Base-by-base conservation (phyloP, 1,140 invertebrate genomes). In the Ericerus pela region DNA sequence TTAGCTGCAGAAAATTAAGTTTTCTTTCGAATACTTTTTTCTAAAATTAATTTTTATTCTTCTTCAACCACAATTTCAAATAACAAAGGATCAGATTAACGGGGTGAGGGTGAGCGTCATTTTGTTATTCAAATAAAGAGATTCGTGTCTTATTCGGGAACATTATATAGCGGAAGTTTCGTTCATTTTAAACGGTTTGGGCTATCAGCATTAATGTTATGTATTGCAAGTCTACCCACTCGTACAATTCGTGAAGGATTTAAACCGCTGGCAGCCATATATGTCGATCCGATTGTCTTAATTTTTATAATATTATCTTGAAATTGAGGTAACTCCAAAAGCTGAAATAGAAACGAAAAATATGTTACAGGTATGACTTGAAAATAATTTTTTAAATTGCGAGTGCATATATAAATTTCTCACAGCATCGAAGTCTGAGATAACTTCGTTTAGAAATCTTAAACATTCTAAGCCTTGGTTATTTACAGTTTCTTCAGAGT, bases 231-330 rank as follows among this genome's bases (percentile, higher is more conserved):
- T 22, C 38, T 37, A 58, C 30, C 64, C 59, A 82, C 80, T 72
- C 79, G 77, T 57, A 79, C 75, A 63, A 78, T 74, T 65, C 76
- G 75, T 16, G 80, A 75, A 31, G 82, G 76, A 65, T 85, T 88
- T 60, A 94, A 75, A 36, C 93, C 94, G 61, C 89, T 91, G 0
- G 93, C 92, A 36, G 91, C 92, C 94, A 97, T 97, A 66, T 96
- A 97, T 0, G 92, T 96, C 1, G 91, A 93, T 26, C 92, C 88
- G 62, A 97, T 96, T 12, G 94, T 97, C 72, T 97, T 97, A 51
- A 97, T 97, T 76, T 97, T 97, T 53, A 91, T 93, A 30, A 95
- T 90, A 22, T 47, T 47, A 64, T 88, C 83, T 67, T 84, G 81
- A 67, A 88, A 92, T 66, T 88, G 81, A 0, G 80, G 75, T 55